Percentiles rank a stretch among this genome's conserved stretches.
Conservation (phyloP, 2,888 invertebrate species). For the Brachypalpus laphriformis region DNA sequence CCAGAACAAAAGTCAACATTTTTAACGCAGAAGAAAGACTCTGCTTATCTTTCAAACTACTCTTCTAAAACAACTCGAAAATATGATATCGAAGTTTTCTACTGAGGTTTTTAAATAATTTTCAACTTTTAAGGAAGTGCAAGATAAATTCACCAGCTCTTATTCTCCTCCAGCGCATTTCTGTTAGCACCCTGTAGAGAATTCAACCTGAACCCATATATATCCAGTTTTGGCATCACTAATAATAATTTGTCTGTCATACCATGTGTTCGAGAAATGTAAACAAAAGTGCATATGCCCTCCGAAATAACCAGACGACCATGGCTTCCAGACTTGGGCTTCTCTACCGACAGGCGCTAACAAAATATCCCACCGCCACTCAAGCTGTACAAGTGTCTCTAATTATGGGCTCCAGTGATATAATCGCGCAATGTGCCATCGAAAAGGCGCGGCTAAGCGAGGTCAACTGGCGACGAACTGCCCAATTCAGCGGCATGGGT, state of each 20-base stretch:
- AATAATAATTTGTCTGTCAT: background rate
- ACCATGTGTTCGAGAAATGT: background rate
- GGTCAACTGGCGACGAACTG: conserved; percentile 76
- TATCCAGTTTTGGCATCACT: background rate
- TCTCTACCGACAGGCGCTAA: conserved; percentile 38
- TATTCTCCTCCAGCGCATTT: no score
- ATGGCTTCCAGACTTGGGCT: conserved; percentile 21
- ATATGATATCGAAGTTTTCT: no score
- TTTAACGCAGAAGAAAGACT: no score
- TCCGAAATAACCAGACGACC: background rate
- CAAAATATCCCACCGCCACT: conserved; percentile 51
- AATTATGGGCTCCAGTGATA: conserved; percentile 79
- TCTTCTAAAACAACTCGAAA: no score
- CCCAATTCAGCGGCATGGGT: conserved; percentile 77
- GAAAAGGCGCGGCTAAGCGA: conserved; percentile 76
- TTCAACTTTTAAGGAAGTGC: no score
- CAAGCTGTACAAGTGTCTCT: conserved; percentile 76
- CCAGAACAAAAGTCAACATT: no score
- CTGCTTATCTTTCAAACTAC: no score
- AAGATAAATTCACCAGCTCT: no score
- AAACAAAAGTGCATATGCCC: background rate
- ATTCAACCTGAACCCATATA: no score
- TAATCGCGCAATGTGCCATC: conserved; percentile 77
- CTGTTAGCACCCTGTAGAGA: no score
- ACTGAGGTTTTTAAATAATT: no score